Evolutionary conservation across 2,888 invertebrate genomes (phyloP).

Genomic region (Drosophila niveifrons): DNA sequence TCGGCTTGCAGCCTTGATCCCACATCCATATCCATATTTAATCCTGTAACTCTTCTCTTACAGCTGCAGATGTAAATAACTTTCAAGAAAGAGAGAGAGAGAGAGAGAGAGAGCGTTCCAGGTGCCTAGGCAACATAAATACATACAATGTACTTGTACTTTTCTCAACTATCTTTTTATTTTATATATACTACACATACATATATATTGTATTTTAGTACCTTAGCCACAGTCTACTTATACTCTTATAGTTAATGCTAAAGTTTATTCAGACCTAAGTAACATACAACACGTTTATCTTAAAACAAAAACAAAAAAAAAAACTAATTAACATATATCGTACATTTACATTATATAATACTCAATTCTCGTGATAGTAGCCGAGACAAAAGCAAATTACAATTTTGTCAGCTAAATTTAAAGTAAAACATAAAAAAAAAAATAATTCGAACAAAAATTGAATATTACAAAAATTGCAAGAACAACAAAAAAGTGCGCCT

Average conservation of each 20-base stretch:
- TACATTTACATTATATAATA: constrained; percentile 78
- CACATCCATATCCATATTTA: background rate
- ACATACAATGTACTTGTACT: background rate
- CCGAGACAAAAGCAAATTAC: constrained; percentile 66
- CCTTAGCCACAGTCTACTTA: constrained; percentile 62
- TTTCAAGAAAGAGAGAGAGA: constrained; percentile 34
- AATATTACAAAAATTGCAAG: constrained; percentile 54
- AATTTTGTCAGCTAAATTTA: constrained; percentile 73
- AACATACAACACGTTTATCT: constrained; percentile 15
- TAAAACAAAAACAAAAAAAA: constrained; percentile 28
- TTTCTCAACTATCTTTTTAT: constrained; percentile 42
- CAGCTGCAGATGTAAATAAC: constrained; percentile 80
- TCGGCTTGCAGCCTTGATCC: background rate
- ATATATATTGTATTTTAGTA: constrained; percentile 50
- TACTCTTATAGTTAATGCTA: constrained; percentile 43
- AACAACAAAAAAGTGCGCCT: constrained; percentile 24
- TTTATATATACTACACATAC: background rate
- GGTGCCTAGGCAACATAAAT: constrained; percentile 40
- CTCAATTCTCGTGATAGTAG: constrained; percentile 85
- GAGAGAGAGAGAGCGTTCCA: constrained; percentile 28
- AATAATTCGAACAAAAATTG: constrained; percentile 47
- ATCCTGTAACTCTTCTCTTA: constrained; percentile 8
- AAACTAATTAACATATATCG: constrained; percentile 40
- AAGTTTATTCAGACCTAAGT: constrained; percentile 29
- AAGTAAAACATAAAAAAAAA: constrained; percentile 31